These are phyloP conservation scores for Onychomys torridus DNA, from an alignment of 2,797 vertebrate species.

Conservation along the genomic window DNA sequence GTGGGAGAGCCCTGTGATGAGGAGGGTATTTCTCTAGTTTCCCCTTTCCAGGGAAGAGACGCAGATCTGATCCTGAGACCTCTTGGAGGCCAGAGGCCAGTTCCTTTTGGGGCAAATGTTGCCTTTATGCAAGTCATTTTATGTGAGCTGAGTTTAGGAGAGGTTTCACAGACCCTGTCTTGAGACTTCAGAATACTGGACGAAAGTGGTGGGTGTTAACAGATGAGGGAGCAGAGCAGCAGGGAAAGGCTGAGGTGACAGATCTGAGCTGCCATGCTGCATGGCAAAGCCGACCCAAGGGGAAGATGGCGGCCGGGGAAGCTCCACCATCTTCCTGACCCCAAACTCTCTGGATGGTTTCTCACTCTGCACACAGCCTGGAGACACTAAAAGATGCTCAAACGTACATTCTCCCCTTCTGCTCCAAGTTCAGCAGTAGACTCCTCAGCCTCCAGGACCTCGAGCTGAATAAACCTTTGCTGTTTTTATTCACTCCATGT, in stretches of 20 bases:
- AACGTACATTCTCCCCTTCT: too few species aligned
- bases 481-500: not conserved
- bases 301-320: too few species aligned
- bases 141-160: not conserved
- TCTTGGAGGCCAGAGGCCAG: too few species aligned
- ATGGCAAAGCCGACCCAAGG: not conserved
- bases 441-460: not conserved
- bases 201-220: not conserved
- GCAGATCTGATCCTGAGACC: not conserved
- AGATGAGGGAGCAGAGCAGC: not conserved
- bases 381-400: not conserved
- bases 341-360: not conserved
- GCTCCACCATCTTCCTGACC: accelerated
- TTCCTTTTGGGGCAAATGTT: not conserved
- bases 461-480: not conserved
- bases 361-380: not conserved
- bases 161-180: not conserved
- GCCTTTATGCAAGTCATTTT: not conserved
- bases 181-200: not conserved
- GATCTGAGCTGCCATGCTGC: too few species aligned
- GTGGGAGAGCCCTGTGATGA: not conserved
- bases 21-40: not conserved
- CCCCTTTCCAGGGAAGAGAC: not conserved
- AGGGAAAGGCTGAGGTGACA: not conserved
- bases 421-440: not conserved